Base-by-base conservation (phyloP, 2,113 vertebrate species). In the Gopherus evgoodei region DNA sequence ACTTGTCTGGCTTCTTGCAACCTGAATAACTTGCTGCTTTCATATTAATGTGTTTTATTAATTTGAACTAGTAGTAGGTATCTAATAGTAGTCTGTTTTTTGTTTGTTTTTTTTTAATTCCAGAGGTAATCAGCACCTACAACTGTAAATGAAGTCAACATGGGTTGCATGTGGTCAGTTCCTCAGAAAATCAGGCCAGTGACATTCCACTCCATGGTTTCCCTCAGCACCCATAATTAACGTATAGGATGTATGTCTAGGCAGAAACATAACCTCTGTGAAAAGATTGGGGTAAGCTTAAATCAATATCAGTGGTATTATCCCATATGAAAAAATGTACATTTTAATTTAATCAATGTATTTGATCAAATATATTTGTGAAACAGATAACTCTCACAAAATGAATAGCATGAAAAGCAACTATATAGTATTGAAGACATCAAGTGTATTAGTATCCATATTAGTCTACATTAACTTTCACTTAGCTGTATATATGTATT, bases 1-100 rank as follows among this genome's bases (percentile, higher is more conserved):
- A 91, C 91, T 96, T 98, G 94, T 96, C 97, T 91, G 87, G 19
- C 47, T 93, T 91, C 91, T 78, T 72, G 87, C 93, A 95, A 87
- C 12, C 56, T 91, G 81, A 81, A 83, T 95, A 93, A 95, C 88
- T 94, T 93, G 8, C 86, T 95, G 89, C 95, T 97, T 97, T 97
- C 87, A 57, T 94, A 95, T 93, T 93, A 88, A 96, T 96, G 93
- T 94, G 29, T 72, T 79, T 94, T 79, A 25, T 47, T 84, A 11
- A 50, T 92, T 93, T 93, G 88, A 93, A 84, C 17, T 85, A 85
- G 14, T 44, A 8, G 53, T 22, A 93, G 53, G 89, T 27, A 69
- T 69, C 31, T n/a, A 94, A 90, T 92, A 95, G 49, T 24, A 89
- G 87, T 79, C 21, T 2, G 0, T 2, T 8, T 44, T 6, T 44